Evolutionary conservation across 1,140 invertebrate species (phyloP).

Genomic region (Trichonephila clavipes): DNA sequence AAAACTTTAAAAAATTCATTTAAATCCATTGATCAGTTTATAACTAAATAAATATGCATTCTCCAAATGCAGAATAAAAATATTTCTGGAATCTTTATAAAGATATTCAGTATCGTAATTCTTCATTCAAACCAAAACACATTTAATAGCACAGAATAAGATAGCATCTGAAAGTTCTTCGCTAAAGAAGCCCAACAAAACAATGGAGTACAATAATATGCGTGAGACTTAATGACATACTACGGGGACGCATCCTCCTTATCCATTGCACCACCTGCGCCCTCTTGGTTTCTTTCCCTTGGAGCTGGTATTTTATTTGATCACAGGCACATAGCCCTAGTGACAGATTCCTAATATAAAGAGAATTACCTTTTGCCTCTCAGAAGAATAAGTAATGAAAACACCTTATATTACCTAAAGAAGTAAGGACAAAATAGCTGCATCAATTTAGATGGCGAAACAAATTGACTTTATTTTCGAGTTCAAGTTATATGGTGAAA

Average conservation of each 20-base stretch:
- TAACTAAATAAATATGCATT: no score
- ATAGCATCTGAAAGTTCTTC: background rate
- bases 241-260: conserved; percentile 9
- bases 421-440: background rate
- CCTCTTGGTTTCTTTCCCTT: conserved; percentile 11
- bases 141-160: background rate
- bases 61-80: no score
- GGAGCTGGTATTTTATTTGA: conserved; percentile 45
- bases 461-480: conserved; percentile 23
- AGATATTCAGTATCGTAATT: background rate
- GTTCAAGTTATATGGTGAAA: conserved; percentile 1
- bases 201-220: conserved; percentile 49
- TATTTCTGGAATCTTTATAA: no score
- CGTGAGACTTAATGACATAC: background rate
- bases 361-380: conserved; percentile 9
- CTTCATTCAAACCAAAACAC: background rate
- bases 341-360: conserved; percentile 63
- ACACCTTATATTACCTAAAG: conserved; percentile 20
- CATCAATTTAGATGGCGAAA: background rate
- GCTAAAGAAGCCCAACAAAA: background rate
- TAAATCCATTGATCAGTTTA: no score
- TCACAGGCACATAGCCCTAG: background rate
- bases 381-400: conserved; percentile 11
- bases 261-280: conserved; percentile 27
- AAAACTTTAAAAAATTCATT: no score